A percentile compares a stretch with the other conserved stretches of the same genome.
These are phyloP conservation scores for Tyrannus savana DNA, from an alignment of 2,113 vertebrate species.

Conservation along the genomic window DNA sequence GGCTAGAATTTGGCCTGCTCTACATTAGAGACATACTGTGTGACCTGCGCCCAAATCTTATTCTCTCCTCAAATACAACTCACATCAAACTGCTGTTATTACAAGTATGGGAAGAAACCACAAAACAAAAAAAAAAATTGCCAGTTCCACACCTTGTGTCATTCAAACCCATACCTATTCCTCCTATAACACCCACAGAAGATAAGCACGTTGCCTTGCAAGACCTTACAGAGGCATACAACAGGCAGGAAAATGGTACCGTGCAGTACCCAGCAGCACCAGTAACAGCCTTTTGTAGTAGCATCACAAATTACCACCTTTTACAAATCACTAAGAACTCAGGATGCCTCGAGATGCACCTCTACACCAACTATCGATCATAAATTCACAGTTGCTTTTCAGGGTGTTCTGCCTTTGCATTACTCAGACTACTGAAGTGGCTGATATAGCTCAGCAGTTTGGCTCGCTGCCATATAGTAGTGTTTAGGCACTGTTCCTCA, in stretches of 20 bases:
- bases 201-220: neutral
- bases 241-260: neutral
- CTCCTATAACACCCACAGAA: neutral
- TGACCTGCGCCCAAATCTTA: neutral
- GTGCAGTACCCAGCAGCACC: neutral
- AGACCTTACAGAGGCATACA: neutral
- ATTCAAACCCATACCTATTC: neutral
- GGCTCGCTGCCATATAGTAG: neutral
- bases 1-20: neutral
- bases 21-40: neutral
- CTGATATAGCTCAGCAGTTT: neutral
- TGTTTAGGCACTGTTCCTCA: neutral
- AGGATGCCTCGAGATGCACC: neutral
- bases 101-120: rapidly evolving
- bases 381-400: neutral
- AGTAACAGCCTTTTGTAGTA: neutral
- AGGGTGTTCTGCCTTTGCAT: neutral
- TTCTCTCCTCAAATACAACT: neutral
- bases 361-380: neutral
- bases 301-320: neutral
- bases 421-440: constrained; percentile 8
- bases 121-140: neutral
- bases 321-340: neutral
- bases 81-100: neutral
- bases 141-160: neutral